Percentiles rank a stretch among this genome's conserved stretches.
phyloP scores from a whole-genome alignment of 2,888 invertebrate species.

The Vesta saturnalis region DNA sequence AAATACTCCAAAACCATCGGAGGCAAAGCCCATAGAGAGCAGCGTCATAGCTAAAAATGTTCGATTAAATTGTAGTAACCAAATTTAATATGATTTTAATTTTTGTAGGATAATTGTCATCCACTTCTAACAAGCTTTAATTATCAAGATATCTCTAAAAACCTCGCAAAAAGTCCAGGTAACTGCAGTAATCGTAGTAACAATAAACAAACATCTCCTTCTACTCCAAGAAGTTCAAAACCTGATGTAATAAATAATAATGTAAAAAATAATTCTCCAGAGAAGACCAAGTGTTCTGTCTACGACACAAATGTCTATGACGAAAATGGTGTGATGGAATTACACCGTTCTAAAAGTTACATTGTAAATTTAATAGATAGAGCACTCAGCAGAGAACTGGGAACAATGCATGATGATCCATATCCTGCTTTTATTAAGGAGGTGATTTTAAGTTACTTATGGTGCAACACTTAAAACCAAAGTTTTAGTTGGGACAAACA shows the following conservation, averaged over 20 bases:
- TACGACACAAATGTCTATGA: conserved; percentile 33
- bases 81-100: background rate
- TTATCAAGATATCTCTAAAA: conserved; percentile 47
- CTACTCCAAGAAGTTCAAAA: background rate
- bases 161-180: conserved; percentile 28
- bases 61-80: background rate
- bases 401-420: conserved; percentile 53
- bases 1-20: background rate
- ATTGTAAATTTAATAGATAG: conserved; percentile 63
- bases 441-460: conserved; percentile 17
- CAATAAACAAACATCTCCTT: background rate
- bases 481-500: conserved; percentile 45
- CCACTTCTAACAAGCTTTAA: conserved; percentile 40
- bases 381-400: conserved; percentile 61
- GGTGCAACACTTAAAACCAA: background rate
- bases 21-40: background rate
- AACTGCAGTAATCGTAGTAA: background rate
- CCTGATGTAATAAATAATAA: background rate
- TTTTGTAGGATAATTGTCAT: conserved; percentile 5
- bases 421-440: conserved; percentile 27
- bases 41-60: background rate
- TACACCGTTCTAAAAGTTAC: conserved; percentile 62
- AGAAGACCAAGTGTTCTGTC: background rate
- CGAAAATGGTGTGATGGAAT: conserved; percentile 57
- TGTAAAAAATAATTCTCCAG: background rate